phyloP scores from a whole-genome alignment of 1,140 invertebrate species.

The Anthonomus grandis region DNA sequence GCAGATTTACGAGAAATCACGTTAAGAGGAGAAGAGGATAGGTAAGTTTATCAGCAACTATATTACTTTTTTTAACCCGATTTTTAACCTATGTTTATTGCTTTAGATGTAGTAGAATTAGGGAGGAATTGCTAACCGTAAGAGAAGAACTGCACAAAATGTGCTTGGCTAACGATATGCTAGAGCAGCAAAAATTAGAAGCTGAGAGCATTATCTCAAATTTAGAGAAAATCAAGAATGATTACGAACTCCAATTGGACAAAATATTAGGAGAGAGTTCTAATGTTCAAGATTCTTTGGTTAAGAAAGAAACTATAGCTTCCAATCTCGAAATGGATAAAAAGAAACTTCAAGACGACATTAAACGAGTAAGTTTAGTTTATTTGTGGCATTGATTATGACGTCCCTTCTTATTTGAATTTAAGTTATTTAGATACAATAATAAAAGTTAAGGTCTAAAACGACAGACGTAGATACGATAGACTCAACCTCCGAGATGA shows the following conservation, averaged over 20 bases:
- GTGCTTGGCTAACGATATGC: constrained; percentile 65
- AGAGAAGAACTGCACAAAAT: constrained; percentile 73
- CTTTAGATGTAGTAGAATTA: constrained; percentile 1
- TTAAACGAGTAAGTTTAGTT: constrained; percentile 57
- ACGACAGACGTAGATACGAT: too few species aligned
- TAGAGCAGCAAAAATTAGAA: constrained; percentile 78
- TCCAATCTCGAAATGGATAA: constrained; percentile 68
- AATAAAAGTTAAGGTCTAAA: too few species aligned
- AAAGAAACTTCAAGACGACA: constrained; percentile 65
- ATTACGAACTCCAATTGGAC: constrained; percentile 73
- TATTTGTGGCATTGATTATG: neutral
- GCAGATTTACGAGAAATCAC: constrained; percentile 59
- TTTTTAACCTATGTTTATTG: neutral
- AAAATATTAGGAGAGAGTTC: constrained; percentile 66
- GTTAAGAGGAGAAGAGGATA: constrained; percentile 65
- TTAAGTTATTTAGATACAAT: too few species aligned
- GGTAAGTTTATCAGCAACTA: neutral
- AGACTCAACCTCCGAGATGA: too few species aligned
- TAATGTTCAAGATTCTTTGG: constrained; percentile 68
- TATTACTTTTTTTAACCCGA: neutral
- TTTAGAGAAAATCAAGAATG: constrained; percentile 74
- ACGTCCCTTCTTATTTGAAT: neutral
- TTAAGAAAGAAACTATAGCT: constrained; percentile 65
- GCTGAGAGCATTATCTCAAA: constrained; percentile 66
- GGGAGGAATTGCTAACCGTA: constrained; percentile 42